Conservation (phyloP, 2,888 invertebrate genomes). For the Lasioglossum malachurum region DNA sequence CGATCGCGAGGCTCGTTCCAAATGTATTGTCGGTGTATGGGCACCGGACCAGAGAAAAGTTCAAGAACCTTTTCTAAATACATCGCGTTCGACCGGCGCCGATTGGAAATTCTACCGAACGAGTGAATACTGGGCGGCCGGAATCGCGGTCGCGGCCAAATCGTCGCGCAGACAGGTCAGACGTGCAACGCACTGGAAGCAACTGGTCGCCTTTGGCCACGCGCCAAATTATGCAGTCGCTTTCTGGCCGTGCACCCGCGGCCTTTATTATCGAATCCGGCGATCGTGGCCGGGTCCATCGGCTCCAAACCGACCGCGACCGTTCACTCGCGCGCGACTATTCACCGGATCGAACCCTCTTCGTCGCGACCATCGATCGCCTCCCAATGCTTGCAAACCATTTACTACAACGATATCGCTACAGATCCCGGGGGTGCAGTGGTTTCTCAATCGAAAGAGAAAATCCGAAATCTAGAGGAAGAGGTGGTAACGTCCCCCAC, state of each 20-base stretch:
- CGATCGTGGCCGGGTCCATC: constrained; percentile 43
- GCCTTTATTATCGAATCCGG: constrained; percentile 71
- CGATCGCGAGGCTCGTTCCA: constrained; percentile 10
- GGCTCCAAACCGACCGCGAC: constrained; percentile 8
- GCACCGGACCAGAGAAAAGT: constrained; percentile 7
- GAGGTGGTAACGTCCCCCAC: background rate
- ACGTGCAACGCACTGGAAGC: constrained; percentile 77
- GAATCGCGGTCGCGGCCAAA: background rate
- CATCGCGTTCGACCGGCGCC: background rate
- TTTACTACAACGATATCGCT: background rate
- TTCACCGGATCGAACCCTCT: background rate
- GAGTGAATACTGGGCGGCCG: background rate
- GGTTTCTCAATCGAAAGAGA: background rate
- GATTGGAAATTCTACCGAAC: constrained; percentile 35
- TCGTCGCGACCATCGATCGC: constrained; percentile 8
- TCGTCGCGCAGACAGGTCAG: constrained; percentile 71
- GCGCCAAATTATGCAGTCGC: constrained; percentile 80
- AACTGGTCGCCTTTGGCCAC: constrained; percentile 82
- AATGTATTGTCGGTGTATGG: background rate
- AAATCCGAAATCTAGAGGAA: background rate
- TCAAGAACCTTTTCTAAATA: constrained; percentile 14
- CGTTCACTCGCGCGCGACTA: constrained; percentile 20
- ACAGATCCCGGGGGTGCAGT: no score
- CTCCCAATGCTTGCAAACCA: background rate
- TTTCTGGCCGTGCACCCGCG: constrained; percentile 66